Evolutionary conservation across 2,888 invertebrate species (phyloP), one percentile per base, ranked within the genome.

Genomic region (Axea sp.): DNA sequence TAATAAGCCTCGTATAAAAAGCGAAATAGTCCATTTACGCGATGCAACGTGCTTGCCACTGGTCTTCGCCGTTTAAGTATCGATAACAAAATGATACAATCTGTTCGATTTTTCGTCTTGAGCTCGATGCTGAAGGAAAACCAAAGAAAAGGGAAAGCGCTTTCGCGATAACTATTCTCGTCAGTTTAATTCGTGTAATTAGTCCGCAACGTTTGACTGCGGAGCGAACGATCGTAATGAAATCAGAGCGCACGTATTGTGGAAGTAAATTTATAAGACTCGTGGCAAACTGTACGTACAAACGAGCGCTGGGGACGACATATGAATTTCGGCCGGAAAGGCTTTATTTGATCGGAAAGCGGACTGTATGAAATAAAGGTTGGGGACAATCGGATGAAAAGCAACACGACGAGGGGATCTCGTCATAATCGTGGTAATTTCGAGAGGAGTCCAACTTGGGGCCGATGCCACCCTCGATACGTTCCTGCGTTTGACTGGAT

Each of bases 321-420:
- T 41, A 17, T 55, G 59, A 59, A 59, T 57, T 43, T 57, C 33
- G 57, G 24, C 41, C 57, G 57, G 57, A 57, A 57, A 45, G 45
- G 45, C 45, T 59, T 59, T 45, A 59, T 59, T 57, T 43, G 43
- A 57, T 43, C 24, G 43, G 43, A 31, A 11, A 53, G 53, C 39
- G 39, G 39, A 39, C 39, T 12, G 17, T 12, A 30, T 19, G 30
- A 26, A 39, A 28, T 17, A 28, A 39, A 39, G 39, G 28, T 39
- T 37, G 30, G 53, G 39, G 53, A 28, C 53, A 17, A 19, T 37
- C 26, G 11, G 12, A 55, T 55, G 53, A 55, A 55, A 55, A 39
- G 39, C 53, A 19, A 37, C 53, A 30, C 15, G 39, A 8, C 11
- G 53, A 49, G 19, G 37, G 53, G 53, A 28, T 39, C 39, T 30